These are phyloP conservation scores for Pardalotus punctatus DNA, from an alignment of 2,113 vertebrate species.

Conservation along the genomic window DNA sequence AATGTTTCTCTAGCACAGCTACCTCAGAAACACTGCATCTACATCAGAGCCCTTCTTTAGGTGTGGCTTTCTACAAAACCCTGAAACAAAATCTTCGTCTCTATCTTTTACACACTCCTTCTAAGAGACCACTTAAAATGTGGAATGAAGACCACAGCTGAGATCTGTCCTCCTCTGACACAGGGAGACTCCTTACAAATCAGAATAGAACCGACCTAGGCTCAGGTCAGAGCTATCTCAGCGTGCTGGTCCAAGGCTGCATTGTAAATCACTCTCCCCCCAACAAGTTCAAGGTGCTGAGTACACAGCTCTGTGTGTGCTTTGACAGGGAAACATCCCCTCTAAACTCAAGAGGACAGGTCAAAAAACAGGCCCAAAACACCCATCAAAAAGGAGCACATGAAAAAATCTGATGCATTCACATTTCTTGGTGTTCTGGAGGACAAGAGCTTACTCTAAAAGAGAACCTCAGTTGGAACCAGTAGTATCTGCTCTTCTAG, in stretches of 20 bases:
- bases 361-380: not conserved
- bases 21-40: not conserved
- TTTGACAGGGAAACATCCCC: not conserved
- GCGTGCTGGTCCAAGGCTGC: not conserved
- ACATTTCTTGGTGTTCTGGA: not conserved
- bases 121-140: not conserved
- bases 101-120: not conserved
- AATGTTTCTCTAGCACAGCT: not conserved
- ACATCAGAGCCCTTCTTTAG: not conserved
- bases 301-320: not conserved
- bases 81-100: not conserved
- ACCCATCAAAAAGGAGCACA: rapidly evolving
- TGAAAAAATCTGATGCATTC: not conserved
- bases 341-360: not conserved
- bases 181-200: not conserved
- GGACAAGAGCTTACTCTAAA: not conserved
- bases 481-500: not conserved
- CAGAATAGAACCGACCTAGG: not conserved
- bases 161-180: not conserved
- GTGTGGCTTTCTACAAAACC: rapidly evolving
- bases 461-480: not conserved
- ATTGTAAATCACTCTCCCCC: not conserved
- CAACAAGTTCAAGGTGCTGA: not conserved
- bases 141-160: rapidly evolving
- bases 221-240: not conserved